Evolutionary conservation across 2,888 invertebrate species (phyloP).

Genomic region (Entomobrya multifasciata): DNA sequence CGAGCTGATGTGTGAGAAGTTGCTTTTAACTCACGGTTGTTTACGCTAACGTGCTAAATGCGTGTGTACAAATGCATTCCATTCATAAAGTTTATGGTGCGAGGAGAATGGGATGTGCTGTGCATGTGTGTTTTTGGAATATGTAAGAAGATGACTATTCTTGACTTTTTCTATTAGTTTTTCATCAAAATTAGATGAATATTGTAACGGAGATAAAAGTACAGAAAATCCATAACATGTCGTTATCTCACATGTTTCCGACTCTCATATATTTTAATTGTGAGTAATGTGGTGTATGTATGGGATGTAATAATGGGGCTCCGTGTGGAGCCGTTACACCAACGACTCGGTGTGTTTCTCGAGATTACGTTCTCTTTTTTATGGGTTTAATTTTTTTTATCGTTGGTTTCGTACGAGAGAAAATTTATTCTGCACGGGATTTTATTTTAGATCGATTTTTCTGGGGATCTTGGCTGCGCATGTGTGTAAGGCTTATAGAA

Average conservation of each 20-base stretch:
- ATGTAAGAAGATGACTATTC: too few species aligned
- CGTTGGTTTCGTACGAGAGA: background rate
- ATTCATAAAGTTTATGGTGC: background rate
- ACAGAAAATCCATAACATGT: background rate
- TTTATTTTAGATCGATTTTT: background rate
- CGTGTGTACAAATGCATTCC: too few species aligned
- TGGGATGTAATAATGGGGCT: constrained; percentile 25
- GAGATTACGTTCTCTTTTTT: background rate
- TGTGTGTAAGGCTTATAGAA: background rate
- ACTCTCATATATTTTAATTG: constrained; percentile 67
- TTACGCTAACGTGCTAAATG: too few species aligned
- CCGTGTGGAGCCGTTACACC: constrained; percentile 52
- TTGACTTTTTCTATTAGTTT: too few species aligned
- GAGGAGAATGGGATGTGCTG: background rate
- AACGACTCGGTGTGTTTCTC: background rate
- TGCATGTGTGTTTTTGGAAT: background rate
- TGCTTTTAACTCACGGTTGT: too few species aligned
- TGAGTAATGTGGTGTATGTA: constrained; percentile 43
- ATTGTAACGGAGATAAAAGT: too few species aligned
- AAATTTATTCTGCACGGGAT: background rate
- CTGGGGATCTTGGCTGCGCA: too few species aligned
- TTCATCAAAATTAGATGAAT: too few species aligned
- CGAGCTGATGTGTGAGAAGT: too few species aligned
- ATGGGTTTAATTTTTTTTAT: background rate
- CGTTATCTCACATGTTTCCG: constrained; percentile 24